These are phyloP conservation scores for Hoplodrina ambigua DNA, from an alignment of 2,888 invertebrate genomes.

Conservation along the genomic window DNA sequence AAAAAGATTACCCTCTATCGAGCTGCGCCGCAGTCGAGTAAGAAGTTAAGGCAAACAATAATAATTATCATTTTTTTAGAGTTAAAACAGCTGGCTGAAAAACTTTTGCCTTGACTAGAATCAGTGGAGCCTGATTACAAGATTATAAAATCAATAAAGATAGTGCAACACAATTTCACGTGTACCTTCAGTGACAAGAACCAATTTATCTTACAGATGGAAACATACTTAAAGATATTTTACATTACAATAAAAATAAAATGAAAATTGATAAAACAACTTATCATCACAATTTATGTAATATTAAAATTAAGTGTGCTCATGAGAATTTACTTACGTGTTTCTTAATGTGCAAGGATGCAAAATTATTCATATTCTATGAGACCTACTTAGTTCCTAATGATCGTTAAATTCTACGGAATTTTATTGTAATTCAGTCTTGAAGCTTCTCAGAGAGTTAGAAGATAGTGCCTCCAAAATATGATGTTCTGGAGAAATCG, in stretches of 20 bases:
- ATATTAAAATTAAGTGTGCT: neutral
- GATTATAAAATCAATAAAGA: conserved; percentile 30
- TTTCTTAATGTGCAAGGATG: conserved; percentile 6
- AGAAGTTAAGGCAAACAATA: no score
- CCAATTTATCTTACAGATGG: conserved; percentile 10
- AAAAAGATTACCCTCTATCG: no score
- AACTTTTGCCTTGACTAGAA: conserved; percentile 47
- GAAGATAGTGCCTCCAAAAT: conserved; percentile 45
- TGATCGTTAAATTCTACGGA: conserved; percentile 45
- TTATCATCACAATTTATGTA: conserved; percentile 11
- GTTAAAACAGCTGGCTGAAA: conserved; percentile 4
- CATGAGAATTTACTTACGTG: neutral
- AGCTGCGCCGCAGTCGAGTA: no score
- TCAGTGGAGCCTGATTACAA: conserved; percentile 40
- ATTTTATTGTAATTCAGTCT: conserved; percentile 70
- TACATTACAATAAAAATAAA: neutral
- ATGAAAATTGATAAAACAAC: conserved; percentile 8
- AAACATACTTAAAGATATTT: conserved; percentile 8
- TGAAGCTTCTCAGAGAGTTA: conserved; percentile 55
- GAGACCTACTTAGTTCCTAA: conserved; percentile 46
- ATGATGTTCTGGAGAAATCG: conserved; percentile 32
- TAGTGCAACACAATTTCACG: conserved; percentile 14
- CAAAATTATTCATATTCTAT: conserved; percentile 31
- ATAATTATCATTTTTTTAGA: no score
- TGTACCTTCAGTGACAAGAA: conserved; percentile 19